Percentiles rank a stretch among this genome's conserved stretches.
These are phyloP conservation scores for Characodon lateralis DNA, from an alignment of 2,797 vertebrate genomes.

Conservation along the genomic window DNA sequence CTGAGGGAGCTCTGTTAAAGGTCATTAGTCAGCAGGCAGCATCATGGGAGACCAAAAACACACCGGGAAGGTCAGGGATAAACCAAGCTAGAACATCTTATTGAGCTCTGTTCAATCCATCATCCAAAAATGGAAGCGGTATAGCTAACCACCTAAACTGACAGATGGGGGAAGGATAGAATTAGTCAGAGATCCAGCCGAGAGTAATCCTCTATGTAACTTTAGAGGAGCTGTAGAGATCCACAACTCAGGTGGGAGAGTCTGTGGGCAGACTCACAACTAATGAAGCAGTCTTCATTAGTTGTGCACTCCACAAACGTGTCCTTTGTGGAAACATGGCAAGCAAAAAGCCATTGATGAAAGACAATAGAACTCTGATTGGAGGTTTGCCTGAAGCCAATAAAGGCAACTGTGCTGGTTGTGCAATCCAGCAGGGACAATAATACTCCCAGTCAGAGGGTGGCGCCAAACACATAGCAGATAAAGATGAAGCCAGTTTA, in stretches of 20 bases:
- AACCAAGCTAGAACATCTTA: too few relatives aligned
- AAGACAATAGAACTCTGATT: not conserved
- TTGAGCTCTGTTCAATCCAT: too few relatives aligned
- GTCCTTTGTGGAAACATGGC: not conserved
- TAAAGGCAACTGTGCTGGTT: not conserved
- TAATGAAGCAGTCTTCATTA: too few relatives aligned
- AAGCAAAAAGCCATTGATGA: not conserved
- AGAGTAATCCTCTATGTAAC: too few relatives aligned
- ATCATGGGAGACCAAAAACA: not conserved
- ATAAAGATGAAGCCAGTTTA: not conserved
- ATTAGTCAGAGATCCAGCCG: too few relatives aligned
- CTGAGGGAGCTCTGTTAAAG: too few relatives aligned
- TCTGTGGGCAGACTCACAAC: too few relatives aligned
- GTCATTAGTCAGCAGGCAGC: not conserved
- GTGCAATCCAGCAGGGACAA: not conserved
- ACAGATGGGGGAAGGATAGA: not conserved
- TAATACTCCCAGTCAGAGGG: not conserved
- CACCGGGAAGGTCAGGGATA: too few relatives aligned
- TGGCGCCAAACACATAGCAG: not conserved
- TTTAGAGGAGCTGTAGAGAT: too few relatives aligned
- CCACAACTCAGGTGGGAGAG: too few relatives aligned
- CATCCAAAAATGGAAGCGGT: not conserved
- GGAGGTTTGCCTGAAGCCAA: too few relatives aligned
- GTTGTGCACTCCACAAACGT: not conserved
- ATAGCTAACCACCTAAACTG: not conserved